Evolutionary conservation across 2,113 vertebrate genomes (phyloP), one percentile per base, ranked within the genome.

Genomic region (Morone saxatilis): DNA sequence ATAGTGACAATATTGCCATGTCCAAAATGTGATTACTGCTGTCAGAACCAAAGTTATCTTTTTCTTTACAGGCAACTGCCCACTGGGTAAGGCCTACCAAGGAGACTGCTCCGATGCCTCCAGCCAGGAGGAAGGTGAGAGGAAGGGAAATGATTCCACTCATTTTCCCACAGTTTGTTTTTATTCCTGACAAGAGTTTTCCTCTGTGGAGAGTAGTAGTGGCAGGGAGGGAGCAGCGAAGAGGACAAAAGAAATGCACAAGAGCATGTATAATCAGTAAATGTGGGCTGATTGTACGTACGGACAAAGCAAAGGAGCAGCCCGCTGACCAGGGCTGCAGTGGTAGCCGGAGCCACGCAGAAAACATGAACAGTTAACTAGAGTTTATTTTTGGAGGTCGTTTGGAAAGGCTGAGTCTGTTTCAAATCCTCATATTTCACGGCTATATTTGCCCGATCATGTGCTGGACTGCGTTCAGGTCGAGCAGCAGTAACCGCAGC

Each of bases 51-150:
- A n/a, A 22, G 6, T 6, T 19, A 1, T 70, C 1, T 59, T 76
- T 45, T 93, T 89, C 77, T 90, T 70, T 91, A 20, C 86, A 98
- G 97, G 95, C 94, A 97, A 96, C 80, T 92, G 95, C 56, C 93
- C 95, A 84, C 91, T 95, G 89, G 94, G 96, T 88, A 96, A 97
- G 91, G 91, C 90, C 72, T 95, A 94, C 88, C 96, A 96, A 76
- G 96, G 96, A 90, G 97, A 98, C 92, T 97, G 97, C 89, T 98
- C 98, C 63, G 98, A 98, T 90, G 96, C 96, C 76, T 99, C 97
- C 90, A 99, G 98, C 95, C 97, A 97, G 94, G 98, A 98, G 88
- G 98, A 99, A 97, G 98, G 97, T 94, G 88, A 71, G 90, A 73
- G 13, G 19, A 51, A 79, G 68, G 43, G 9, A 4, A 47, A 17